A percentile compares a stretch with the other conserved stretches of the same genome.
phyloP scores from a whole-genome alignment of 2,113 vertebrate species.

The Lates calcarifer region DNA sequence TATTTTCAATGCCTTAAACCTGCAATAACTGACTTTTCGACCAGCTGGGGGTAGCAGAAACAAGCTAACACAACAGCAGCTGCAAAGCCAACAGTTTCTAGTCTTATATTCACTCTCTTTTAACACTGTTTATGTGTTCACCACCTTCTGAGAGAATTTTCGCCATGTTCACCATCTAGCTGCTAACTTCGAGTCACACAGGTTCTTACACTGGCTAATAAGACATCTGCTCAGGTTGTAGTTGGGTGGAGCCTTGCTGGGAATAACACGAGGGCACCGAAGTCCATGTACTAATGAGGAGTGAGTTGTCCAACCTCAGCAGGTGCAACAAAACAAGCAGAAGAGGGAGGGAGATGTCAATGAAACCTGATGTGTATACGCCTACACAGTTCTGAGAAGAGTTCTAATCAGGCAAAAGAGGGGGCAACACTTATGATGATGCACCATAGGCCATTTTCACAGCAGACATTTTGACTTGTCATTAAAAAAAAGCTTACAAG shows the following conservation, averaged over 20 bases:
- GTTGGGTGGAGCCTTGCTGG: not conserved
- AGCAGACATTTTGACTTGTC: slow-evolving; percentile 25
- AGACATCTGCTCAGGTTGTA: not conserved
- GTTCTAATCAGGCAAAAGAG: slow-evolving; percentile 25
- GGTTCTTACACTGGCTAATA: not conserved
- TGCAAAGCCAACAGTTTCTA: not conserved
- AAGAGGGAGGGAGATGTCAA: slow-evolving; percentile 5
- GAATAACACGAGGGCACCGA: not conserved
- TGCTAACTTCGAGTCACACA: not conserved
- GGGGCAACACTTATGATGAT: slow-evolving; percentile 37
- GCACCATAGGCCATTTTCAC: slow-evolving; percentile 10
- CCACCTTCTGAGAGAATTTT: not conserved
- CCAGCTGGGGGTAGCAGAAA: not conserved
- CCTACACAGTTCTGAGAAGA: slow-evolving; percentile 5
- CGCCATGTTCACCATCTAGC: not conserved
- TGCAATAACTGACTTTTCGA: not conserved
- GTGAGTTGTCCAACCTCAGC: not conserved
- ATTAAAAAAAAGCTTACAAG: slow-evolving; percentile 40
- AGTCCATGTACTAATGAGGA: not conserved
- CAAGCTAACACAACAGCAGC: not conserved
- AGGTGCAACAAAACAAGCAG: not conserved
- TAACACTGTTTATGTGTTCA: not conserved
- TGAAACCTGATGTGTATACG: not conserved
- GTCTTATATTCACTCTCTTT: not conserved
- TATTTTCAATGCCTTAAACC: not conserved